Percentiles rank a stretch among this genome's conserved stretches.
Conservation (phyloP, 35 echinoderm and acorn worm genomes). For the Acanthaster planci region DNA sequence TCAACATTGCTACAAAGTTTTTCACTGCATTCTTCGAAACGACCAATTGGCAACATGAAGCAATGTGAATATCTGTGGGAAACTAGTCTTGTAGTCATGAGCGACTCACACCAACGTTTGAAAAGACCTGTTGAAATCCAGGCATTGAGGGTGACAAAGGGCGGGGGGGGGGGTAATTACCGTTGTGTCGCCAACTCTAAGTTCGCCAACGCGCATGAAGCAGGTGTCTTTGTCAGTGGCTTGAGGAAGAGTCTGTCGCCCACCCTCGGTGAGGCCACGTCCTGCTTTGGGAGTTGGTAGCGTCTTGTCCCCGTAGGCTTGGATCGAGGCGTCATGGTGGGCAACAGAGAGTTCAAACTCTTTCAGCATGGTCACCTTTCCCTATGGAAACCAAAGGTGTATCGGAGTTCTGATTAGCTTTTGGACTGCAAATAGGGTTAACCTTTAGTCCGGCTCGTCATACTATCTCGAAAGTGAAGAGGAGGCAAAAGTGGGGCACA, state of each 20-base stretch:
- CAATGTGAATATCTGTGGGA: no score
- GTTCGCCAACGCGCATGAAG: slow-evolving; percentile 37
- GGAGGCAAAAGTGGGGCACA: no score
- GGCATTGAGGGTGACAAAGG: no score
- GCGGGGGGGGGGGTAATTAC: no score
- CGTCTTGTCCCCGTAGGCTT: not conserved
- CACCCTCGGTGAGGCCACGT: not conserved
- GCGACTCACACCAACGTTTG: no score
- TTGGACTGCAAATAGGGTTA: not conserved
- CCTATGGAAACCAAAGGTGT: slow-evolving; percentile 23
- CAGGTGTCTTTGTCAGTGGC: slow-evolving; percentile 23
- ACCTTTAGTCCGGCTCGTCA: not conserved
- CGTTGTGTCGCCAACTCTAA: not conserved
- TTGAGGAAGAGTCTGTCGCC: slow-evolving; percentile 18
- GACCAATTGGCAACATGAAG: no score
- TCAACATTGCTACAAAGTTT: no score
- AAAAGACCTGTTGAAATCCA: no score
- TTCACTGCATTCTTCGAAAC: no score
- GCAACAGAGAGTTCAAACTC: slow-evolving; percentile 36
- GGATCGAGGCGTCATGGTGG: not conserved
- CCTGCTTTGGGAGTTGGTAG: slow-evolving; percentile 9
- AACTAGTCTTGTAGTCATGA: no score
- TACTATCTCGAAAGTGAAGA: not conserved
- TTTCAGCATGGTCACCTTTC: slow-evolving; percentile 60
- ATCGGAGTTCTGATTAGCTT: not conserved